These are phyloP conservation scores for Lepus timidus DNA, from an alignment of 2,113 vertebrate genomes.

Conservation along the genomic window DNA sequence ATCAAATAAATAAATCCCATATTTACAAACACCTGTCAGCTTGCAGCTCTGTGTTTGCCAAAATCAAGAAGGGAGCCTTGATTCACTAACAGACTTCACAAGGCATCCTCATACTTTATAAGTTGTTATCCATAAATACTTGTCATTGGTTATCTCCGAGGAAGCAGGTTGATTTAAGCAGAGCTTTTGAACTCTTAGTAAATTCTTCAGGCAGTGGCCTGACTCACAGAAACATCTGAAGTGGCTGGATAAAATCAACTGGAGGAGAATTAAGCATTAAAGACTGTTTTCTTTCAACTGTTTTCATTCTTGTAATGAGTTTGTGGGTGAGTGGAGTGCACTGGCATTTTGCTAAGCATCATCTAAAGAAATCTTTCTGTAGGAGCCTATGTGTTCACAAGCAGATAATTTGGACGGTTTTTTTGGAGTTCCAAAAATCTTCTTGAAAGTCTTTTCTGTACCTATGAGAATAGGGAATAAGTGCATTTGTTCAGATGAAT, in stretches of 20 bases:
- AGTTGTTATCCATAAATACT: neutral
- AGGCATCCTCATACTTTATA: neutral
- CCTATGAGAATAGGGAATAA: neutral
- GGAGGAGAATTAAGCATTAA: neutral
- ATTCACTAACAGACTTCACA: neutral
- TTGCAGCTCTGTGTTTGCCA: neutral
- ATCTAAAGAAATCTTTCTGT: neutral
- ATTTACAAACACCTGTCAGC: neutral
- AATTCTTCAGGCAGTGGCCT: neutral
- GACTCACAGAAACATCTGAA: neutral
- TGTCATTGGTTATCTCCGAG: neutral
- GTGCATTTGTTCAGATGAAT: neutral
- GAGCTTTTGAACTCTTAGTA: neutral
- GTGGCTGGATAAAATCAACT: neutral
- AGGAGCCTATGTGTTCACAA: neutral
- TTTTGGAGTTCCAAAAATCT: neutral
- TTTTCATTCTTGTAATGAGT: neutral
- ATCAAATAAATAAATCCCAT: neutral
- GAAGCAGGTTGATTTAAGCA: neutral
- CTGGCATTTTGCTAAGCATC: neutral
- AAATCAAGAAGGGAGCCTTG: neutral
- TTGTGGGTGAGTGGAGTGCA: neutral
- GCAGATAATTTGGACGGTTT: constrained; percentile 31
- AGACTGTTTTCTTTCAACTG: neutral
- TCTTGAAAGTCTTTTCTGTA: neutral